A percentile compares a stretch with the other conserved stretches of the same genome.
phyloP scores from a whole-genome alignment of 2,888 invertebrate genomes.

The Drosophila quinaria region DNA sequence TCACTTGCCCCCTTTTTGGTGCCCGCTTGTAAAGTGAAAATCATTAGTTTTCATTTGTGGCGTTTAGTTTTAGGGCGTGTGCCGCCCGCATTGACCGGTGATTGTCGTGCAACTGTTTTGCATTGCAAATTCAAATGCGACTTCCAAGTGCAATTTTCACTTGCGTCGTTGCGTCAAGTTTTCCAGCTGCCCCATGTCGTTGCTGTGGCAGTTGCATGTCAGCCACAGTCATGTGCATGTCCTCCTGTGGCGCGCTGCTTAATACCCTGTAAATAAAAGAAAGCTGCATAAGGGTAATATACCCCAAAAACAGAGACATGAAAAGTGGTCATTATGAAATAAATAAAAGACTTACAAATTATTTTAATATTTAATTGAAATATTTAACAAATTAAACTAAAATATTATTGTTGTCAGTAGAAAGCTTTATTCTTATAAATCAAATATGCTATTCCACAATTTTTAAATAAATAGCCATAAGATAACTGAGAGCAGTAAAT shows the following conservation, averaged over 20 bases:
- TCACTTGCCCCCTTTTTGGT: background rate
- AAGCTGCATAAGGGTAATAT: background rate
- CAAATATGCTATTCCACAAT: background rate
- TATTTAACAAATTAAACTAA: no score
- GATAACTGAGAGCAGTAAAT: background rate
- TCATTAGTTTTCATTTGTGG: slow-evolving; percentile 80
- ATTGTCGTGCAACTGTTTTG: slow-evolving; percentile 76
- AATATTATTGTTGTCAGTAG: no score
- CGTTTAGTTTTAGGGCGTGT: slow-evolving; percentile 77
- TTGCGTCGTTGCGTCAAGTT: slow-evolving; percentile 57
- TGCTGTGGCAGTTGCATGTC: slow-evolving; percentile 74
- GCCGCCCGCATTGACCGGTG: slow-evolving; percentile 32
- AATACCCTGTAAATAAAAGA: slow-evolving; percentile 9
- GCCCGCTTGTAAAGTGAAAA: slow-evolving; percentile 68
- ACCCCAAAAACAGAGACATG: background rate
- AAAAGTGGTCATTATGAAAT: no score
- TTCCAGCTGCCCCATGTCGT: slow-evolving; percentile 26
- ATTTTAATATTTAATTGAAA: no score
- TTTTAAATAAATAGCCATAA: background rate
- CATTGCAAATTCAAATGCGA: slow-evolving; percentile 73
- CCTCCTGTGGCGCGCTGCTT: slow-evolving; percentile 42
- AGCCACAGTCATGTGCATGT: slow-evolving; percentile 47
- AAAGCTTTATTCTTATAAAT: background rate
- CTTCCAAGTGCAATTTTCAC: slow-evolving; percentile 73
- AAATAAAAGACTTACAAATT: no score